Base-by-base conservation (phyloP, 2,113 vertebrate genomes). In the Neomonachus schauinslandi region DNA sequence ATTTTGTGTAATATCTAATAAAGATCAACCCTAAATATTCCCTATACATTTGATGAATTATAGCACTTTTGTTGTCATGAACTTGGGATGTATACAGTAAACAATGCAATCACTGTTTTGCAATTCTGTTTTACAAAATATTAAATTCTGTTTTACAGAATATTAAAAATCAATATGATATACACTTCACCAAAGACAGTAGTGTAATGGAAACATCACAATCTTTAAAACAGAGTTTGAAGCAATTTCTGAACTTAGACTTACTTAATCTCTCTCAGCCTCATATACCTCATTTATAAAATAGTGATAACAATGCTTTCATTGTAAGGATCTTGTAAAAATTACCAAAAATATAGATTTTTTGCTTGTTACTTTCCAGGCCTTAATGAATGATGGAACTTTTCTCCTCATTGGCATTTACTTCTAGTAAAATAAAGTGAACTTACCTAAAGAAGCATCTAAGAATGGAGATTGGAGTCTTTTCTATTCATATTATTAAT, bases 181-280 rank as follows among this genome's bases (percentile, higher is more conserved):
- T 9, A 22, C 21, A 86, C 15, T 95, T 80, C 65, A 42, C 4
- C 39, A 80, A 65, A 93, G 3, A 81, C 7, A 77, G 2, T 19
- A 81, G 12, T 85, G 2, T 22, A 74, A 86, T 67, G 14, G 79
- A 82, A 86, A 67, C 65, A 59, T 10, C 31, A 94, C 16, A 67
- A n/a, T 51, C 31, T 93, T 89, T 97, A 18, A 93, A 74, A 63
- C 59, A 93, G 19, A 81, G 15, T n/a, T 76, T 65, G 63, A 90
- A 19, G 36, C 10, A 51, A 22, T 31, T 76, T 81, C 21, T 67
- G 24, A 86, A 42, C 42, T 80, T 97, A n/a, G 12, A 72, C 6
- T 51, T 49, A 65, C 36, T 57, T 74, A 81, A 90, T n/a, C 89
- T 93, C 28, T 84, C 24, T 86, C 36, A 81, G 49, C 7, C 42